Evolutionary conservation across 1,140 invertebrate genomes (phyloP), one percentile per base, ranked within the genome.

Genomic region (Drosophila melanica): DNA sequence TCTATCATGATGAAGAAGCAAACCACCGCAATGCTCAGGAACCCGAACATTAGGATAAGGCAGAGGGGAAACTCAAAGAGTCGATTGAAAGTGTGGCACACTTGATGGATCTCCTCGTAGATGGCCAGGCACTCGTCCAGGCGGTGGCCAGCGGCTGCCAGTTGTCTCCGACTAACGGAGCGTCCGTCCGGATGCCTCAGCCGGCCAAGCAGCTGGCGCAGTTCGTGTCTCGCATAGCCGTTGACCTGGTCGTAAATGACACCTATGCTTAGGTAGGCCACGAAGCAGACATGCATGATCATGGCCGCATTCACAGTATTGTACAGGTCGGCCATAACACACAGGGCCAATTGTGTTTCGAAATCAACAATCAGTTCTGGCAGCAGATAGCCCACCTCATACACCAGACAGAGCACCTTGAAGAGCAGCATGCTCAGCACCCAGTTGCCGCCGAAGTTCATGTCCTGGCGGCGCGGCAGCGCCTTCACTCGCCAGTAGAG

Each of bases 191-290:
- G 30, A 5, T 18, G n/a, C 2, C 57, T 11, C 4, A 86, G 9
- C 0, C 4, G 11, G 0, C 20, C 9, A 0, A 89, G 27, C 9
- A 77, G 65, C 0, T 51, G 14, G 1, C 62, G 64, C 14, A 87
- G 27, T 6, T 79, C 63, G 0, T 55, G 18, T 1, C 54, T 37
- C 3, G 89, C 66, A 72, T 77, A 89, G 7, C 11, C 23, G 27
- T 89, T 89, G 1, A 87, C 9, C 23, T 74, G 68, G 27, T 41
- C 54, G 20, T 82, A 89, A 2, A 82, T 68, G 9, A 64, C n/a
- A 0, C 65, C 82, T 4, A 87, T 18, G 44, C 76, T 89, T 0
- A 87, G 73, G 16, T 82, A 87, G 12, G 54, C 72, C 47, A 87
- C 41, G 11, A 79, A 82, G 14, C 65, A 65, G 4, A 77, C 14